Evolutionary conservation across 2,888 invertebrate genomes (phyloP).

Genomic region (Erebia aethiops): DNA sequence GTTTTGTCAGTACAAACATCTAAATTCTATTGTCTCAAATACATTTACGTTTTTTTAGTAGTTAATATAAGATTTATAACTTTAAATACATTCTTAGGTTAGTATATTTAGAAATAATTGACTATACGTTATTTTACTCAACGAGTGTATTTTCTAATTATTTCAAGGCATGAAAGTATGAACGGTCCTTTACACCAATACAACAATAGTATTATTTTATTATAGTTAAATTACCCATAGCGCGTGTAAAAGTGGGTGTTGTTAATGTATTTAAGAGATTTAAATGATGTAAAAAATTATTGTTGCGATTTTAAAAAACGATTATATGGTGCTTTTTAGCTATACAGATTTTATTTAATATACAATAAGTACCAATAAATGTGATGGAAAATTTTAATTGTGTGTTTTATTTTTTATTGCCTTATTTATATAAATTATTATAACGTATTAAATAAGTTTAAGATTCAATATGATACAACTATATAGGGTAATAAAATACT

Average conservation of each 20-base stretch:
- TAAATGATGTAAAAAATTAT: slow-evolving; percentile 48
- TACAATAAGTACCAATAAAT: slow-evolving; percentile 53
- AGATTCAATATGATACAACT: background rate
- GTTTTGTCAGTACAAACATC: slow-evolving; percentile 1
- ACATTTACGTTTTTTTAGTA: background rate
- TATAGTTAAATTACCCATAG: slow-evolving; percentile 5
- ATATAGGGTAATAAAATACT: too few relatives aligned
- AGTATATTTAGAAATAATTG: background rate
- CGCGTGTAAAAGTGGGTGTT: slow-evolving; percentile 39
- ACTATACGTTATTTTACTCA: slow-evolving; percentile 1
- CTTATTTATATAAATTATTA: too few relatives aligned
- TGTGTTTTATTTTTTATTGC: slow-evolving; percentile 25
- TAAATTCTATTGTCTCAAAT: slow-evolving; percentile 2
- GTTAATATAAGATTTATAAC: background rate
- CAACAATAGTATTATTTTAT: slow-evolving; percentile 34
- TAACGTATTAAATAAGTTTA: background rate
- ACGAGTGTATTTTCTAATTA: background rate
- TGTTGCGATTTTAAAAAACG: slow-evolving; percentile 57
- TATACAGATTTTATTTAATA: slow-evolving; percentile 58
- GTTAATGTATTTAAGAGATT: slow-evolving; percentile 64
- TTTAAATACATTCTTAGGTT: background rate
- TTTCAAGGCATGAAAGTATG: slow-evolving; percentile 18
- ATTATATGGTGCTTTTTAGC: slow-evolving; percentile 72
- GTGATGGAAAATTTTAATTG: slow-evolving; percentile 18
- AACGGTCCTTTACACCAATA: slow-evolving; percentile 21